Conservation (phyloP, 2,113 vertebrate genomes). For the Cephalophus harveyi region DNA sequence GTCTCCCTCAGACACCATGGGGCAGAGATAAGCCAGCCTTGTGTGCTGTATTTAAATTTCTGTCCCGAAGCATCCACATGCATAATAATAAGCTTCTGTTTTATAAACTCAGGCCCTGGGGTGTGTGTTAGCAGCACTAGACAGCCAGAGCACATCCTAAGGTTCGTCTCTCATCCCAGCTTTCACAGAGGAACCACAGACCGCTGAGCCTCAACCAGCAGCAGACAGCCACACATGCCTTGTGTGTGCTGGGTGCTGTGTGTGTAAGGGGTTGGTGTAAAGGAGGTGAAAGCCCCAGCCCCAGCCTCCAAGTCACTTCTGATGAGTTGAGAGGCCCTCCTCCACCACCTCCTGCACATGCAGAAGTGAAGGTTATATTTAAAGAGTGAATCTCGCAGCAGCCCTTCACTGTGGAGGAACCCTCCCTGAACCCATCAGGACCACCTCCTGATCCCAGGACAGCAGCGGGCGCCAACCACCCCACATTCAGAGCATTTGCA, state of each 20-base stretch:
- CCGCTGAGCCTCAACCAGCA: background rate
- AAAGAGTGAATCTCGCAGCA: fast-evolving
- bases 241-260: fast-evolving
- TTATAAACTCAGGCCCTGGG: background rate
- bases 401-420: fast-evolving
- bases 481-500: background rate
- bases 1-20: background rate
- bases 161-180: background rate
- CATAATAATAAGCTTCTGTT: background rate
- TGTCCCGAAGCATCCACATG: background rate
- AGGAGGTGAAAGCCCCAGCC: background rate
- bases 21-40: background rate
- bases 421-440: background rate
- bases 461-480: fast-evolving
- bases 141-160: background rate
- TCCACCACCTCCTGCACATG: background rate
- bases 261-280: fast-evolving
- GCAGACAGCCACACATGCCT: fast-evolving
- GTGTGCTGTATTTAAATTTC: background rate
- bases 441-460: background rate
- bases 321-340: background rate
- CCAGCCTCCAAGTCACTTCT: background rate
- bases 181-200: background rate
- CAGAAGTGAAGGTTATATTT: background rate
- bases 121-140: background rate